A percentile compares a stretch with the other conserved stretches of the same genome.
These are phyloP conservation scores for Apotomis capreana DNA, from an alignment of 2,888 invertebrate species.

Conservation along the genomic window DNA sequence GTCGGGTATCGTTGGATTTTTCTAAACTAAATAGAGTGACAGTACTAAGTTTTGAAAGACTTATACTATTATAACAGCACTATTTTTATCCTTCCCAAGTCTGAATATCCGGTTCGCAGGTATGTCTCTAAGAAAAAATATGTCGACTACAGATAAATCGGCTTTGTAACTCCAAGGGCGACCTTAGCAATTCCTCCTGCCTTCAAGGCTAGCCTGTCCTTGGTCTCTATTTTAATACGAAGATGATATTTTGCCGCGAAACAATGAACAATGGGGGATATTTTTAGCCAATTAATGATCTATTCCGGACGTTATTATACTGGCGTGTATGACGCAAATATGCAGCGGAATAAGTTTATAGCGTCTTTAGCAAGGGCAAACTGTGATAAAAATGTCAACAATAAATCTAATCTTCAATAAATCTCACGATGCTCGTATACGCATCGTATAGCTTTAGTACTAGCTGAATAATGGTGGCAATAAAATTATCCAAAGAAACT, in stretches of 20 bases:
- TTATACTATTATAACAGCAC: too few relatives aligned
- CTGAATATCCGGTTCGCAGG: too few relatives aligned
- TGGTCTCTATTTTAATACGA: not conserved
- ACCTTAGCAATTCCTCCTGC: not conserved
- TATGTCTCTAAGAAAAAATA: too few relatives aligned
- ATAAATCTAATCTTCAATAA: slow-evolving; percentile 3
- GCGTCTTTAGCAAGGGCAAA: slow-evolving; percentile 5
- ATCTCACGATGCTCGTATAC: not conserved
- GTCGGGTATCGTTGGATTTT: too few relatives aligned
- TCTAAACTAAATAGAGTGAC: too few relatives aligned
- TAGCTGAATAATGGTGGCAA: too few relatives aligned
- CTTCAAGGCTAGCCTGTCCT: not conserved
- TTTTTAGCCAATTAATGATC: slow-evolving; percentile 25
- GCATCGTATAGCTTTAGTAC: too few relatives aligned
- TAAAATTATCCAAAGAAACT: too few relatives aligned
- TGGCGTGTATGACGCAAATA: slow-evolving; percentile 21
- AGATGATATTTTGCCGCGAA: not conserved
- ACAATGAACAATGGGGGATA: slow-evolving; percentile 17
- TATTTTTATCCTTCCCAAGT: too few relatives aligned
- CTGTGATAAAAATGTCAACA: slow-evolving; percentile 16
- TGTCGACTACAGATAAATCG: too few relatives aligned
- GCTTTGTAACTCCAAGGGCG: too few relatives aligned
- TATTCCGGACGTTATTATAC: slow-evolving; percentile 12
- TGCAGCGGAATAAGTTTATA: not conserved
- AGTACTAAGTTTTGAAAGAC: too few relatives aligned